Evolutionary conservation across 1,140 invertebrate genomes (phyloP).

Genomic region (Anastrepha obliqua): DNA sequence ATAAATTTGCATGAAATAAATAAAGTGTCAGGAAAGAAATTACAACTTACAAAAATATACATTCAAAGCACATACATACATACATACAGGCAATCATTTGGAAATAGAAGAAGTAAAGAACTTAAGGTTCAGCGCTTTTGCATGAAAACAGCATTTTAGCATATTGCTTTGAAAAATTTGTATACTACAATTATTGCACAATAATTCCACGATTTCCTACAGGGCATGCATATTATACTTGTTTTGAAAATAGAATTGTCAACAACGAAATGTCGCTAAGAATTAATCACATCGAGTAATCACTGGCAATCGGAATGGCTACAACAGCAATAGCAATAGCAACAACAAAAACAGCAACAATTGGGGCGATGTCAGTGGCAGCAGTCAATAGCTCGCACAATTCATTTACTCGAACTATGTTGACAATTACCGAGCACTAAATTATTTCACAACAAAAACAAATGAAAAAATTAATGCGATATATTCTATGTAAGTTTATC

Average conservation of each 20-base stretch:
- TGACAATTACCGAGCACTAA: constrained; percentile 18
- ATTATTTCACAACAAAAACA: not conserved
- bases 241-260: not conserved
- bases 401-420: not conserved
- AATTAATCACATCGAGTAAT: constrained; percentile 20
- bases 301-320: not conserved
- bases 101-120: no score
- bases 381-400: not conserved
- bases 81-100: no score
- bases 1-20: constrained; percentile 30
- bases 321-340: not conserved
- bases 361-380: not conserved
- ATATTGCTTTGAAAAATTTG: no score
- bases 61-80: not conserved
- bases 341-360: not conserved
- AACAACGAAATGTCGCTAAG: not conserved
- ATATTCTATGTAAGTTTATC: not conserved
- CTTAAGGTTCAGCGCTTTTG: no score
- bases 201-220: no score
- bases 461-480: not conserved
- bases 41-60: not conserved
- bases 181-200: no score
- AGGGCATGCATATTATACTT: no score
- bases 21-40: not conserved
- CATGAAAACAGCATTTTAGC: no score